A percentile compares a stretch with the other conserved stretches of the same genome.
These are phyloP conservation scores for Thomomys bottae DNA, from an alignment of 2,113 vertebrate genomes.

Conservation along the genomic window DNA sequence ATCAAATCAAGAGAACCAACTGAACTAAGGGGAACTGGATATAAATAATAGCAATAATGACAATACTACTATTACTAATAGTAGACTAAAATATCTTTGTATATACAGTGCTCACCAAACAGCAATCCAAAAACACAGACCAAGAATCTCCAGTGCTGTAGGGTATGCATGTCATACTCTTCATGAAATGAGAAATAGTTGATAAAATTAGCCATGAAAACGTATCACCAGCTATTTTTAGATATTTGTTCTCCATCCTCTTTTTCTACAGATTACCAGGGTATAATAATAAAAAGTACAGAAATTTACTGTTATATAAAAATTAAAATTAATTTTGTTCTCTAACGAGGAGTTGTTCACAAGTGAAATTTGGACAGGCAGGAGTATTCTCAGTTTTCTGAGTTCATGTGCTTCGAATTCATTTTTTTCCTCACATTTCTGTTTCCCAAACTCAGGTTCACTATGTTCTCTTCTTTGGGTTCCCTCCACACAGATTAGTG, in stretches of 20 bases:
- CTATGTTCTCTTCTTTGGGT: too few species aligned
- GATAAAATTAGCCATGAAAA: not conserved
- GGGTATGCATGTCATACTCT: not conserved
- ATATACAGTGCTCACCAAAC: too few species aligned
- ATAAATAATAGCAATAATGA: too few species aligned
- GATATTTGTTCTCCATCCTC: not conserved
- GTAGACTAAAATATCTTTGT: not conserved
- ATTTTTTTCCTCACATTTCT: not conserved
- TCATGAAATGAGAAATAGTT: not conserved
- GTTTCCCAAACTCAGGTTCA: not conserved
- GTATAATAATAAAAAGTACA: not conserved
- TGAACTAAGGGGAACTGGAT: not conserved
- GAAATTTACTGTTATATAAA: not conserved
- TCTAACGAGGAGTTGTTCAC: not conserved
- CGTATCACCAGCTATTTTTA: not conserved
- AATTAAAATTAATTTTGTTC: not conserved
- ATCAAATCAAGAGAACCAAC: not conserved
- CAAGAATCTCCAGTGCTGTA: not conserved
- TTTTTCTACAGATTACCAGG: not conserved
- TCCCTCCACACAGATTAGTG: not conserved
- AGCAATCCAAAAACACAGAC: not conserved
- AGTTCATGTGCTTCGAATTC: accelerated
- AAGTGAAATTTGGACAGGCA: not conserved
- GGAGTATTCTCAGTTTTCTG: not conserved
- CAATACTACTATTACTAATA: too few species aligned